Base-by-base conservation (phyloP, 2,888 invertebrate genomes). In the Pyrgus malvae region DNA sequence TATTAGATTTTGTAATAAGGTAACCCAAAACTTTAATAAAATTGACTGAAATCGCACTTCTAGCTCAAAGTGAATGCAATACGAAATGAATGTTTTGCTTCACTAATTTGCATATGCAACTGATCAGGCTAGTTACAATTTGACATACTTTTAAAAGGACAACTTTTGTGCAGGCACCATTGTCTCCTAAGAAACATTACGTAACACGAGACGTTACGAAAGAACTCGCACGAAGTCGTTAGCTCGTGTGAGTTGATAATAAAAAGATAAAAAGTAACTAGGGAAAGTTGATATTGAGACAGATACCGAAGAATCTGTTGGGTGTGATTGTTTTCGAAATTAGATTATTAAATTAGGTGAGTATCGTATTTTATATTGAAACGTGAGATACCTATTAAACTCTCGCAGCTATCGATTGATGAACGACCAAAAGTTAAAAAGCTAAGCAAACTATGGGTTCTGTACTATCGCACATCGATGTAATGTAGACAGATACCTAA, bases 61-160 rank as follows among this genome's bases (percentile, higher is more conserved):
- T 55, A 33, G 21, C 17, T 41, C 23, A n/a, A 3, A 60, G 31
- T 42, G 58, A 61, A 35, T 21, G 14, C 21, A 16, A 49, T 21
- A 12, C 21, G 23, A 49, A n/a, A 3, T 7, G 14, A 29, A 21
- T 23, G 9, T 31, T 50, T 37, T 35, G 25, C 35, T 42, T 17
- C 17, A 35, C 27, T 51, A 14, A 53, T 53, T 53, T 53, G 25
- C 53, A 53, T 53, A 51, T 51, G 46, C 40, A 56, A 50, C 45
- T 44, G 64, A 76, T 73, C 70, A 70, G 74, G 76, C 77, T 71
- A 75, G 79, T 80, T 76, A 61, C 67, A 57, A 63, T 71, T 67
- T 81, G 83, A 83, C 86, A 86, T 68, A 85, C 77, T 78, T 86
- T 77, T 70, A 65, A 78, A 80, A 84, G 80, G 85, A 83, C 83